These are phyloP conservation scores for Murina feae DNA, from an alignment of 2,113 vertebrate species.

Conservation along the genomic window DNA sequence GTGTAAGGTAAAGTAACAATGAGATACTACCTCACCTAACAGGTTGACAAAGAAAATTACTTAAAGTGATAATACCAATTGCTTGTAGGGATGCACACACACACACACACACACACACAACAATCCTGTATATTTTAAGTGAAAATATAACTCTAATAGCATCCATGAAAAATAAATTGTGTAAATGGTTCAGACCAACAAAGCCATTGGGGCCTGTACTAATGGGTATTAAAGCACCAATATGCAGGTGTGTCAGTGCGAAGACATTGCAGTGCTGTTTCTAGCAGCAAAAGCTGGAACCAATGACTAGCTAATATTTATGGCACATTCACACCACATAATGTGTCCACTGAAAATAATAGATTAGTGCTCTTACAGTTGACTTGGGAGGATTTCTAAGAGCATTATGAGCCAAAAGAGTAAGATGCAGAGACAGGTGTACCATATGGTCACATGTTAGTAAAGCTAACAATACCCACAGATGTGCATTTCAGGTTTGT, in stretches of 20 bases:
- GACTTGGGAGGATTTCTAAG: neutral
- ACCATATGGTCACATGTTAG: neutral
- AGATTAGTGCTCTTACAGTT: neutral
- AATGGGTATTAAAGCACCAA: neutral
- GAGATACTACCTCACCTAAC: neutral
- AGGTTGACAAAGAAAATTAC: neutral
- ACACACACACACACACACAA: neutral
- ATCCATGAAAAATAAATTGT: neutral
- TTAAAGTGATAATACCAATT: constrained; percentile 12
- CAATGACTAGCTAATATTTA: neutral
- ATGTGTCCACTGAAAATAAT: neutral
- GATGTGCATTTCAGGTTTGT: neutral
- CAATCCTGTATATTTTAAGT: neutral
- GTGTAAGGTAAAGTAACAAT: neutral
- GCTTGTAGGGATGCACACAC: neutral
- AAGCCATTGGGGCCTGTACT: neutral
- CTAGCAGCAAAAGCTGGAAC: neutral
- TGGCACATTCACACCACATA: too few species aligned
- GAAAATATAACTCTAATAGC: neutral
- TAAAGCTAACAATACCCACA: neutral
- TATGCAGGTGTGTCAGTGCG: neutral
- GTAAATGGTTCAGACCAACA: neutral
- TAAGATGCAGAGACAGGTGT: neutral
- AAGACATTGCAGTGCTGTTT: neutral
- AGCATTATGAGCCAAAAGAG: neutral